phyloP scores from a whole-genome alignment of 2,797 vertebrate genomes.

The Cossypha heuglini region DNA sequence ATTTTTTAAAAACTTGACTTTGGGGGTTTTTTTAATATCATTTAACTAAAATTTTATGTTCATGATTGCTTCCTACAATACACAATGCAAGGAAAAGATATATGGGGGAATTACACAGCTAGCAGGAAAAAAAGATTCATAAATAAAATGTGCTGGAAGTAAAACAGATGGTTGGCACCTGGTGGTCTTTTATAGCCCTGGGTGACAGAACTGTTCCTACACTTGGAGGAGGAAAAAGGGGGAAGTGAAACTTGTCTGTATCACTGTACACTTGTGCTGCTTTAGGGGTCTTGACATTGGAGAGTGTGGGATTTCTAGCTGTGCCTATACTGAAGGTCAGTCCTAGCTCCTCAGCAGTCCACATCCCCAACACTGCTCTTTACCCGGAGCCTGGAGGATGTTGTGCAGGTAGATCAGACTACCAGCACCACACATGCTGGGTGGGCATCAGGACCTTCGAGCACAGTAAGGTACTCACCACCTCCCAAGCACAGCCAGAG shows the following conservation, averaged over 20 bases:
- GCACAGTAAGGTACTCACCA: background rate
- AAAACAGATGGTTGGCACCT: constrained; percentile 21
- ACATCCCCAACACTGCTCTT: accelerated
- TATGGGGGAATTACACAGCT: background rate
- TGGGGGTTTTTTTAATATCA: background rate
- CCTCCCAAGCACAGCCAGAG: background rate
- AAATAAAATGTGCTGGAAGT: background rate
- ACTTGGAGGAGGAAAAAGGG: background rate
- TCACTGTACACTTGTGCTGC: background rate
- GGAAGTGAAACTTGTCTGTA: background rate
- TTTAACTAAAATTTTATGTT: constrained; percentile 23
- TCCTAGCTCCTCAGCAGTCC: background rate
- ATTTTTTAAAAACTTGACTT: background rate
- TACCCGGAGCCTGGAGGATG: background rate
- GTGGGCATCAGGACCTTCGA: background rate
- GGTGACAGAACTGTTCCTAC: background rate
- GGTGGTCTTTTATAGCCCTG: background rate
- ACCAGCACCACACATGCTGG: accelerated
- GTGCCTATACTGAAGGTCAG: background rate
- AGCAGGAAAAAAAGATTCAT: background rate
- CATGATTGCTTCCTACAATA: background rate
- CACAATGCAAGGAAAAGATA: background rate
- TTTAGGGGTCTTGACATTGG: background rate
- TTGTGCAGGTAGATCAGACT: background rate
- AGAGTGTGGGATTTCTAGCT: background rate